Evolutionary conservation across 2,797 vertebrate species (phyloP), one percentile per base, ranked within the genome.

Genomic region (Sebastes iracundus): DNA sequence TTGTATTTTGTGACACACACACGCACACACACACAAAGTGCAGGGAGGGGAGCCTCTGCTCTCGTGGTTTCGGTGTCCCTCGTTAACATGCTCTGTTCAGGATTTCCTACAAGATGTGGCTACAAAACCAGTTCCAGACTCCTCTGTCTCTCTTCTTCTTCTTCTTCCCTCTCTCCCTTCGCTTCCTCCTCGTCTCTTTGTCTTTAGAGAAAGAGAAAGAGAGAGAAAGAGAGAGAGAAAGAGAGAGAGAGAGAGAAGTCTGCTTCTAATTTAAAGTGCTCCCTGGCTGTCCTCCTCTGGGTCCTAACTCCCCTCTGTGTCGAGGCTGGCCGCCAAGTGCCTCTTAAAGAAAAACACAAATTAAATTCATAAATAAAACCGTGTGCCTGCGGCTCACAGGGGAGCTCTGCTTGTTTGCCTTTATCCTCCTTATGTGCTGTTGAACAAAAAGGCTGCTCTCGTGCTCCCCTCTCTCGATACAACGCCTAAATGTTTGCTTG

Each of bases 71-170:
- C 81, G 65, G 83, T 86, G 87, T 92, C 91, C 94, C 91, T 95
- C 77, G 92, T 91, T 95, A 96, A 96, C 94, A 94, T 95, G 94
- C 95, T 95, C 92, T 91, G 94, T 95, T 93, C 92, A 92, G 94
- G 95, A 95, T 94, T 95, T 97, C 95, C 96, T 96, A 91, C 82
- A 94, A 90, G 80, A 95, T 93, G 86, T 91, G 88, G 95, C 91
- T 88, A 81, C 89, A 73, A 92, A 93, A 93, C 46, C 52, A 92
- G 83, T 94, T 95, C 95, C 81, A 83, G 95, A 95, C 91, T 90
- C 81, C 78, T 56, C 79, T 73, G 83, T 90, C 85, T 89, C 85
- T 58, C 86, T 89, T 7, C 86, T 89, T 7, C 30, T 28, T 61
- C 59, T 89, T 12, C 30, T 28, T 61, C 59, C 10, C 60, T 62